Evolutionary conservation across 2,888 invertebrate species (phyloP).

Genomic region (Gortyna flavago): DNA sequence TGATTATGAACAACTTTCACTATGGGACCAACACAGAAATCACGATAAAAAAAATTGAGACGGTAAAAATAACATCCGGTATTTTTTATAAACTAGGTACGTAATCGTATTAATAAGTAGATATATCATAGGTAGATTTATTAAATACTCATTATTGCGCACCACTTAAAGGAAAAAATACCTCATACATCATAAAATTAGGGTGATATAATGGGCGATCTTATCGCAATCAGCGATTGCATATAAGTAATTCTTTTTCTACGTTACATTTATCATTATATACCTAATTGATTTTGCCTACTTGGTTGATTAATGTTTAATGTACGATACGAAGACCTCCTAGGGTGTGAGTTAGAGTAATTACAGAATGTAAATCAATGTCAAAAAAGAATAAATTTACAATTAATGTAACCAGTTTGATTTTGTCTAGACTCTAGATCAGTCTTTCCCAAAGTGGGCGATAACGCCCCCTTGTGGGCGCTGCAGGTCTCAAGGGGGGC

Average conservation of each 20-base stretch:
- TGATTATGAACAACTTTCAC: no score
- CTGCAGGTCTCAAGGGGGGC: no score
- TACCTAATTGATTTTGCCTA: not conserved
- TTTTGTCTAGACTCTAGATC: no score
- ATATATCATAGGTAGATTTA: not conserved
- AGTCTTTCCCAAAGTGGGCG: no score
- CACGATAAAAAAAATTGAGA: no score
- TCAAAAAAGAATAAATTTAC: no score
- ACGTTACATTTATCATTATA: not conserved
- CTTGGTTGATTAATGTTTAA: not conserved
- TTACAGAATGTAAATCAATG: no score
- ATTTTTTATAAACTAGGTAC: not conserved
- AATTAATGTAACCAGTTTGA: no score
- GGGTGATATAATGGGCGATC: not conserved
- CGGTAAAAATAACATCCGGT: no score
- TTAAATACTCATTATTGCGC: not conserved
- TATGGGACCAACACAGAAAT: no score
- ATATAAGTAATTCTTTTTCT: not conserved
- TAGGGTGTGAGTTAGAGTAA: no score
- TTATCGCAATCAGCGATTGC: constrained; percentile 17
- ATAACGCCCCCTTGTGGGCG: no score
- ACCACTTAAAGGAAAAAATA: not conserved
- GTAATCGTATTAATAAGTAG: not conserved
- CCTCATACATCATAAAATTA: not conserved
- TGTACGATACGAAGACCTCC: not conserved